phyloP scores from a whole-genome alignment of 2,797 vertebrate species.

The Pipistrellus pygmaeus region DNA sequence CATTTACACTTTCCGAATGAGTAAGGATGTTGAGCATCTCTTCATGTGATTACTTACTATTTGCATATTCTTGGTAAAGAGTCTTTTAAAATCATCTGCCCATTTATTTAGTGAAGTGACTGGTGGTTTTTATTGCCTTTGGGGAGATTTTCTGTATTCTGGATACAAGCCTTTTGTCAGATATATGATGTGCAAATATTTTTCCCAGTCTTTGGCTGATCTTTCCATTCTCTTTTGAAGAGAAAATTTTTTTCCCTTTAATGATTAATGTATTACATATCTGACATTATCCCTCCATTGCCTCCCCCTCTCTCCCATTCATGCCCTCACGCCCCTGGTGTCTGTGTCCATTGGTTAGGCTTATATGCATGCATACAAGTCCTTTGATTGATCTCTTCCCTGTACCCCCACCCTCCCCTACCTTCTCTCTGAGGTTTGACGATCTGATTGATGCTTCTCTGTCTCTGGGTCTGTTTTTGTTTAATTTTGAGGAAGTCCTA shows the following conservation, averaged over 20 bases:
- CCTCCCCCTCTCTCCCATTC: too few species aligned
- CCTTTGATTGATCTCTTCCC: too few species aligned
- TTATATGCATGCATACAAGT: too few species aligned
- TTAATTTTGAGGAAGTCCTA: background rate
- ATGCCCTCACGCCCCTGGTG: too few species aligned
- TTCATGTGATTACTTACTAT: background rate
- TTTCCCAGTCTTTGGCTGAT: background rate
- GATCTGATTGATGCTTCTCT: too few species aligned
- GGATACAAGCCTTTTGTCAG: background rate
- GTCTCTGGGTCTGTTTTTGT: too few species aligned
- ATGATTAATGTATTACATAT: too few species aligned
- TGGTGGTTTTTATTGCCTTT: background rate
- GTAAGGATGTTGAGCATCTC: background rate
- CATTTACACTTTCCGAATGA: background rate
- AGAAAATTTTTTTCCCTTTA: background rate
- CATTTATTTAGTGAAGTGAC: background rate
- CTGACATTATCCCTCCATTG: too few species aligned
- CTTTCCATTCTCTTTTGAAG: background rate
- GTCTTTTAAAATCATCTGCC: background rate
- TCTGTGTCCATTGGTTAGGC: too few species aligned
- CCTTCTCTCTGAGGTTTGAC: too few species aligned
- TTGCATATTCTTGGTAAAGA: background rate
- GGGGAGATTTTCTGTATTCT: background rate
- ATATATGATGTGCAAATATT: background rate
- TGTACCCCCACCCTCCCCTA: too few species aligned